These are phyloP conservation scores for Eulemur coronatus DNA, from an alignment of 2,797 vertebrate genomes.

Conservation along the genomic window DNA sequence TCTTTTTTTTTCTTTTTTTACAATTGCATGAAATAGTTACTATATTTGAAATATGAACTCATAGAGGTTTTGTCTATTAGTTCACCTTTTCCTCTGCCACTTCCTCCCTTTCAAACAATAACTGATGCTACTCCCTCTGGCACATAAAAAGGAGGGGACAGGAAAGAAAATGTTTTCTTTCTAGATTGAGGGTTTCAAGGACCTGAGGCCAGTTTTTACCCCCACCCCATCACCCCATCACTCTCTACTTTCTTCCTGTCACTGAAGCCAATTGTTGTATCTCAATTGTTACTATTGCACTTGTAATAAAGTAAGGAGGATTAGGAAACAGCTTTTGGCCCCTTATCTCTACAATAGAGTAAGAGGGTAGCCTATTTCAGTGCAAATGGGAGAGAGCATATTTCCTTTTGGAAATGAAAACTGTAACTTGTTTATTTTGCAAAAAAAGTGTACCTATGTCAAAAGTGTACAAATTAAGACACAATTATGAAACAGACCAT, in stretches of 20 bases:
- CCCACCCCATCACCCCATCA: background rate
- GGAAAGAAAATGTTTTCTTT: conserved; percentile 29
- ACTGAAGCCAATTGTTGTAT: background rate
- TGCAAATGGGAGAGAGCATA: background rate
- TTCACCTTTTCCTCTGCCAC: background rate
- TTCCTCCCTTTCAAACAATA: background rate
- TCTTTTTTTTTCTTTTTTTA: background rate
- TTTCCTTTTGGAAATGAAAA: conserved; percentile 28
- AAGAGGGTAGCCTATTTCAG: background rate
- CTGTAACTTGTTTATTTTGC: conserved; percentile 15
- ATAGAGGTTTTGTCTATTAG: conserved; percentile 25
- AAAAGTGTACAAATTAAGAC: conserved; percentile 4
- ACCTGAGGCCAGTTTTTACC: background rate
- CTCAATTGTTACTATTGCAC: background rate
- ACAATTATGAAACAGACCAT: background rate
- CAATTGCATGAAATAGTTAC: background rate
- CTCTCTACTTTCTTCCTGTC: background rate
- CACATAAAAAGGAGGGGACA: background rate
- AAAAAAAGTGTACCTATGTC: background rate
- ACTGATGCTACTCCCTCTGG: background rate
- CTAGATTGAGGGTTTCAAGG: background rate
- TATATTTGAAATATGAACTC: conserved; percentile 32
- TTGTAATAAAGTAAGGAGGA: background rate
- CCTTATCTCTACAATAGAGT: background rate
- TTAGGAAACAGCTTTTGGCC: background rate